Evolutionary conservation across 2,888 invertebrate genomes (phyloP), one percentile per base, ranked within the genome.

Genomic region (Leucophora obtusa): DNA sequence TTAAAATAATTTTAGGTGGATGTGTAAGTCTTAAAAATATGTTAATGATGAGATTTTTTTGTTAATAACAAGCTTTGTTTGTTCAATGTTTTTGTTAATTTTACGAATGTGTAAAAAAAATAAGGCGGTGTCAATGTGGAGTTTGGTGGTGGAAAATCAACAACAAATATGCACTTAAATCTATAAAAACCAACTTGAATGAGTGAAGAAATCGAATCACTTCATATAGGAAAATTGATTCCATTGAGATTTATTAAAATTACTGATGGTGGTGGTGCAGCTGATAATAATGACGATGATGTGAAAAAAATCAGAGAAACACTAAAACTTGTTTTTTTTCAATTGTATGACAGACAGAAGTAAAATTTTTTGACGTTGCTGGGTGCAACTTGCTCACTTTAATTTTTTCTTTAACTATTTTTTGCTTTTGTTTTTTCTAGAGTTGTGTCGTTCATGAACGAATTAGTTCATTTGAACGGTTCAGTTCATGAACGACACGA

Each of bases 341-440:
- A 76, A 50, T 68, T 59, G 68, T 65, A 63, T 65, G 63, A 60
- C 68, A 74, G 62, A 69, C 60, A 66, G 59, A 63, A 71, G 47
- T 18, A 74, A 74, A 69, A 69, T 28, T 69, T 33, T 68, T 65
- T 78, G 60, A 78, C 77, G 77, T 77, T 81, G 77, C 81, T 81
- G 81, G 81, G 77, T 81, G 81, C 81, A 77, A 81, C 77, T 81
- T 77, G 68, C 76, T 63, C 72, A 81, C 50, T 63, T 66, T 35
- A 62, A 17, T 51, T 43, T 18, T 56, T 74, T 62, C 28, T 59
- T 70, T 66, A 4, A 28, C 54, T 24, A 60, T 66, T 76, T 66
- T 73, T 76, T 80, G 62, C 28, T 66, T 72, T n/a, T n/a, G n/a
- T n/a, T n/a, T n/a, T n/a, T n/a, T n/a, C n/a, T n/a, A n/a, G n/a